Percentiles rank a stretch among this genome's conserved stretches.
phyloP scores from a whole-genome alignment of 1,140 invertebrate genomes.

The Leptinotarsa lineolata region DNA sequence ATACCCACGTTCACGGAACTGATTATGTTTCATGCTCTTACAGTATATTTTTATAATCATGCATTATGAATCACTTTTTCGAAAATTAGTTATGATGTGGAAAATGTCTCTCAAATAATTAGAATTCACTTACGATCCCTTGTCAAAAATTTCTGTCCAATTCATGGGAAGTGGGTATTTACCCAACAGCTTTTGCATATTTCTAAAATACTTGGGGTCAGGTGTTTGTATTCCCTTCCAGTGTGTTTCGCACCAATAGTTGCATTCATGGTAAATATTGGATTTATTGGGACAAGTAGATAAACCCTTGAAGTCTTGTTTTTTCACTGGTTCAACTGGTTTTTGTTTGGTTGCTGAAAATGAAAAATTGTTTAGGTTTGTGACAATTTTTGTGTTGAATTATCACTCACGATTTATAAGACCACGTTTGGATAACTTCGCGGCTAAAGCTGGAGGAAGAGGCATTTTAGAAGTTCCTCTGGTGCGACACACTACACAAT shows the following conservation, averaged over 20 bases:
- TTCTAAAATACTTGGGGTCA: constrained; percentile 73
- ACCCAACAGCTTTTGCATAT: constrained; percentile 76
- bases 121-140: constrained; percentile 68
- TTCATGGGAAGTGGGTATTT: constrained; percentile 90
- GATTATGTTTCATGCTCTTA: no score
- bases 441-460: constrained; percentile 82
- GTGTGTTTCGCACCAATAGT: constrained; percentile 82
- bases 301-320: constrained; percentile 65
- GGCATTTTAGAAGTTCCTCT: constrained; percentile 67
- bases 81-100: no score
- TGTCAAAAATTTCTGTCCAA: constrained; percentile 94
- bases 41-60: no score
- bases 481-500: no score
- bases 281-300: constrained; percentile 94
- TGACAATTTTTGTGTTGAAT: constrained; percentile 64
- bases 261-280: constrained; percentile 94
- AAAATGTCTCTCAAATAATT: constrained; percentile 2
- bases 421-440: constrained; percentile 84
- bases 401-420: constrained; percentile 61
- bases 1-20: no score
- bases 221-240: constrained; percentile 82
- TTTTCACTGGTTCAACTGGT: constrained; percentile 47
- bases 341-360: constrained; percentile 41
- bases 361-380: constrained; percentile 53
- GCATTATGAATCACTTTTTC: no score